phyloP scores from a whole-genome alignment of 2,797 vertebrate species.

The Sebastes nivosus region DNA sequence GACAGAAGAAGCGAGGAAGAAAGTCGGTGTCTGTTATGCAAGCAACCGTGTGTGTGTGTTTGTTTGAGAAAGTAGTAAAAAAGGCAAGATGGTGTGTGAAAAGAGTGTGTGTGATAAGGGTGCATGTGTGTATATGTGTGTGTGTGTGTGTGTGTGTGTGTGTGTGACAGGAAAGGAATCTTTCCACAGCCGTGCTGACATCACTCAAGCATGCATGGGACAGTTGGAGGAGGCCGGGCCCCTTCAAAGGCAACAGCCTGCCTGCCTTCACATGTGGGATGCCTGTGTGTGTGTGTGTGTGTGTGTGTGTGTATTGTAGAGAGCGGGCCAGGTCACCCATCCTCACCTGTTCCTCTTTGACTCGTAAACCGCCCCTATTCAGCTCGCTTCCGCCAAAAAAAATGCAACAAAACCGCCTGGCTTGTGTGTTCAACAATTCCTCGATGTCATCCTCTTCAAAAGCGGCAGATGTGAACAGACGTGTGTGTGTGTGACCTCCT shows the following conservation, averaged over 20 bases:
- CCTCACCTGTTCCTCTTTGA: conserved; percentile 66
- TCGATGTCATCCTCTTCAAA: conserved; percentile 29
- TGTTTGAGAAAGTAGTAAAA: conserved; percentile 43
- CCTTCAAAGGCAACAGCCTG: conserved; percentile 63
- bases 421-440: conserved; percentile 6
- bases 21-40: conserved; percentile 39
- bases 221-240: conserved; percentile 71
- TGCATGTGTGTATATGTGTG: not conserved
- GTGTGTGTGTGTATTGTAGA: conserved; percentile 17
- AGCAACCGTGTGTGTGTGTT: conserved; percentile 23
- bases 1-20: conserved; percentile 31
- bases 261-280: conserved; percentile 68
- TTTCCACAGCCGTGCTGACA: conserved; percentile 75
- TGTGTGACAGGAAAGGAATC: conserved; percentile 78
- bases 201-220: conserved; percentile 75
- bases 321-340: conserved; percentile 30
- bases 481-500: conserved; percentile 30
- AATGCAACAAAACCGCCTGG: conserved; percentile 1
- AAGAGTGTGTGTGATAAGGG: conserved; percentile 35
- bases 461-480: conserved; percentile 32
- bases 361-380: conserved; percentile 49
- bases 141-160: conserved; percentile 20
- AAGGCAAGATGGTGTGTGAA: conserved; percentile 12
- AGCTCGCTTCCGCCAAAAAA: conserved; percentile 37
- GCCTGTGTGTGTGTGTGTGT: conserved; percentile 17